Evolutionary conservation across 1,140 invertebrate species (phyloP).

Genomic region (Solen grandis): DNA sequence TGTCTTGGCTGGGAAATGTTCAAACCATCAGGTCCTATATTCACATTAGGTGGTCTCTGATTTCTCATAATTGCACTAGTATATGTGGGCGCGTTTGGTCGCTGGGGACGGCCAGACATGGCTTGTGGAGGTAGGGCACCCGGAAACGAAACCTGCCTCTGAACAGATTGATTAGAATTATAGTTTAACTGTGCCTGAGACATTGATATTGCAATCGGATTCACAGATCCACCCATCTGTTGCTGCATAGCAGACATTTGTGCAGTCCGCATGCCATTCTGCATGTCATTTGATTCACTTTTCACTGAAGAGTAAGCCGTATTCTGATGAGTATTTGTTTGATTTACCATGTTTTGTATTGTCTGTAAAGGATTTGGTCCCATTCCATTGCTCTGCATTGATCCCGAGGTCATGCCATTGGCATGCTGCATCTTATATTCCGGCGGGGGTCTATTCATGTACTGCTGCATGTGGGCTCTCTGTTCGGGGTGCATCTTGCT

Average conservation of each 20-base stretch:
- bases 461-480: conserved; percentile 67
- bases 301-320: conserved; percentile 71
- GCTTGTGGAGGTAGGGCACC: conserved; percentile 52
- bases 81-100: conserved; percentile 64
- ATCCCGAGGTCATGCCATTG: conserved; percentile 29
- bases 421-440: conserved; percentile 77
- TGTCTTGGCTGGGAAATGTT: conserved; percentile 79
- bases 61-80: conserved; percentile 79
- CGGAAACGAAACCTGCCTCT: conserved; percentile 66
- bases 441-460: conserved; percentile 75
- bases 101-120: conserved; percentile 49
- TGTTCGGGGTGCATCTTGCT: conserved; percentile 68
- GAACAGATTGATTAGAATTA: conserved; percentile 56
- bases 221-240: conserved; percentile 38
- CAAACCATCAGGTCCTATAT: conserved; percentile 81
- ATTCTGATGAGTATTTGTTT: conserved; percentile 68
- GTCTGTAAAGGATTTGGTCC: conserved; percentile 76
- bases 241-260: conserved; percentile 71
- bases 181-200: conserved; percentile 51
- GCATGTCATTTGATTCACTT: conserved; percentile 63
- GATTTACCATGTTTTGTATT: conserved; percentile 80
- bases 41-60: conserved; percentile 81
- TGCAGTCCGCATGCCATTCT: conserved; percentile 65
- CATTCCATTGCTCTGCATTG: conserved; percentile 46
- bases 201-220: too few species aligned